Evolutionary conservation across 2,888 invertebrate genomes (phyloP).

Genomic region (Leptura quadrifasciata): DNA sequence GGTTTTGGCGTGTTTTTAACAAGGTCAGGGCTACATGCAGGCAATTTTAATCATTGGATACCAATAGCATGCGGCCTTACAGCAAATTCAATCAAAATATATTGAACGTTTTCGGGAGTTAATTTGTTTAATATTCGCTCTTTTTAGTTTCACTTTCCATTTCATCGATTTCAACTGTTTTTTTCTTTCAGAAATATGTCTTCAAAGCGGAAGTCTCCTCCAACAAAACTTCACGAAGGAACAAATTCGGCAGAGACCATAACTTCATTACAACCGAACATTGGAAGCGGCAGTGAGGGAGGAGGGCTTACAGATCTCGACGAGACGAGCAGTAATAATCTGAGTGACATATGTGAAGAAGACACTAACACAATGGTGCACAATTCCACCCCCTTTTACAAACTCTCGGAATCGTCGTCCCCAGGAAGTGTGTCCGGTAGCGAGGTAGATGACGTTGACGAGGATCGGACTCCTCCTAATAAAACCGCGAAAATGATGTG

Average conservation of each 20-base stretch:
- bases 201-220: slow-evolving; percentile 97
- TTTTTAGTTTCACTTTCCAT: too few species aligned
- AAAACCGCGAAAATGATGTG: slow-evolving; percentile 72
- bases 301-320: slow-evolving; percentile 77
- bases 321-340: slow-evolving; percentile 77
- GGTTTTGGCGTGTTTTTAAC: too few species aligned
- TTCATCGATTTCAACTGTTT: neutral
- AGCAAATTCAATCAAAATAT: too few species aligned
- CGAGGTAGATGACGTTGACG: slow-evolving; percentile 73
- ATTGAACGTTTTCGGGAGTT: too few species aligned
- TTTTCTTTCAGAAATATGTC: slow-evolving; percentile 90
- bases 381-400: slow-evolving; percentile 70
- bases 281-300: slow-evolving; percentile 77
- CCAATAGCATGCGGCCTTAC: too few species aligned
- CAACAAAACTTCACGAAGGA: slow-evolving; percentile 91
- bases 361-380: slow-evolving; percentile 70
- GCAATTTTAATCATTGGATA: too few species aligned
- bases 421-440: slow-evolving; percentile 72
- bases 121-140: too few species aligned
- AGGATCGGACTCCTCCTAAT: slow-evolving; percentile 71
- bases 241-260: slow-evolving; percentile 74
- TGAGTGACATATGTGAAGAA: slow-evolving; percentile 79
- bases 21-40: too few species aligned
- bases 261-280: slow-evolving; percentile 66
- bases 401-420: slow-evolving; percentile 71